Base-by-base conservation (phyloP, 2,797 vertebrate genomes). In the Anabas testudineus region DNA sequence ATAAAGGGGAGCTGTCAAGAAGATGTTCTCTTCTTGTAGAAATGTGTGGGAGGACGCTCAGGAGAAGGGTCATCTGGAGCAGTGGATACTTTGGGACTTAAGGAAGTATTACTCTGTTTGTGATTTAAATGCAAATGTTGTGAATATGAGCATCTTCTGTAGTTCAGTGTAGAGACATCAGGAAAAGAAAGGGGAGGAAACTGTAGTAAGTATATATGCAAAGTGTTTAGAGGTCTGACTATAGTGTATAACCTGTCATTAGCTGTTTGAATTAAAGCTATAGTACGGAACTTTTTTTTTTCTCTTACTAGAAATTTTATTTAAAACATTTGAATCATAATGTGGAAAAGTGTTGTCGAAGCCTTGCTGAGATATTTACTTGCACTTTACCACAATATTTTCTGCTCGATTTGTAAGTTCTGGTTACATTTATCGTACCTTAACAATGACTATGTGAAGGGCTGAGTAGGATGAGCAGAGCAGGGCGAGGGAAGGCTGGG, bases 111-210 rank as follows among this genome's bases (percentile, higher is more conserved):
- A 73, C 76, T 83, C 67, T 67, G 71, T 83, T 91, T 92, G 91
- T 87, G 76, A 91, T 93, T 91, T 91, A 93, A 91, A 93, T 93
- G 91, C 89, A 91, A 92, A 92, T 93, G 86, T 78, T 76, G 67
- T 66, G 64, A 91, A 88, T 87, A 53, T 71, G 77, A 92, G 88
- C 90, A 85, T 66, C 67, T n/a, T n/a, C n/a, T n/a, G n/a, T 71
- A 77, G 69, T 66, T 72, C 86, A 63, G 72, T 53, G 47, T 41
- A 74, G 78, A 90, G 56, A 61, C 56, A 48, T 8, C 12, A 51
- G 37, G 54, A 67, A 57, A 82, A 39, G 51, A 78, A 42, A 60
- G 53, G 32, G 53, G 32, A 58, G 41, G 53, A 56, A n/a, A n/a
- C n/a, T 43, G 55, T 41, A 43, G 47, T 76, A 3, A 47, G 28